phyloP scores from a whole-genome alignment of 2,113 vertebrate genomes.

The Eulemur macaco region DNA sequence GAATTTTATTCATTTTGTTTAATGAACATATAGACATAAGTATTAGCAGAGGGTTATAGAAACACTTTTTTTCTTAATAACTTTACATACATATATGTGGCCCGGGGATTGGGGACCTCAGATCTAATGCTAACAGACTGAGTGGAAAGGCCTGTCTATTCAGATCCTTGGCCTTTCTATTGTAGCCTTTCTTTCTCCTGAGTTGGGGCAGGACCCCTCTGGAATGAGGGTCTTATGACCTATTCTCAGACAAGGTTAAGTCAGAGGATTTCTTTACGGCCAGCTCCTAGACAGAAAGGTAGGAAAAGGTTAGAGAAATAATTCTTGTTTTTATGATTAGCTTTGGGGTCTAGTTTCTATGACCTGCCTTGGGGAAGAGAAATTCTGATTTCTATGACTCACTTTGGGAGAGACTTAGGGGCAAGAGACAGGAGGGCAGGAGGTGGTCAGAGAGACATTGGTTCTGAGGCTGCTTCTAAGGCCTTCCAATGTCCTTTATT shows the following conservation, averaged over 20 bases:
- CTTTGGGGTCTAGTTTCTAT: neutral
- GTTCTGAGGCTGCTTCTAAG: neutral
- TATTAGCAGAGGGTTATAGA: neutral
- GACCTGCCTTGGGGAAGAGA: neutral
- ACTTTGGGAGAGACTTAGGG: neutral
- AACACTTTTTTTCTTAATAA: neutral
- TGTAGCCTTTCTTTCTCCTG: neutral
- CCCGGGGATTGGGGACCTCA: no score
- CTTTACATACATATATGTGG: neutral
- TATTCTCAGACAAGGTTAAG: neutral
- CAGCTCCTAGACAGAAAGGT: neutral
- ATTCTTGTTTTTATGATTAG: neutral
- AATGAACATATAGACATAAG: neutral
- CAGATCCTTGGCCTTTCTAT: neutral
- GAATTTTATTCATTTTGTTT: slow-evolving; percentile 31
- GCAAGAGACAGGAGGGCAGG: neutral
- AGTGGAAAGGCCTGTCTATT: neutral
- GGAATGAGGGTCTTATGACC: neutral
- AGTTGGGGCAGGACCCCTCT: neutral
- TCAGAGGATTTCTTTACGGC: neutral
- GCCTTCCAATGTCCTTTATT: neutral
- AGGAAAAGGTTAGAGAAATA: neutral
- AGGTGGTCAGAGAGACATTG: neutral
- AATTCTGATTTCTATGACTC: neutral
- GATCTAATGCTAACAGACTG: neutral